Evolutionary conservation across 2,113 vertebrate genomes (phyloP).

Genomic region (Periophthalmus modestus): DNA sequence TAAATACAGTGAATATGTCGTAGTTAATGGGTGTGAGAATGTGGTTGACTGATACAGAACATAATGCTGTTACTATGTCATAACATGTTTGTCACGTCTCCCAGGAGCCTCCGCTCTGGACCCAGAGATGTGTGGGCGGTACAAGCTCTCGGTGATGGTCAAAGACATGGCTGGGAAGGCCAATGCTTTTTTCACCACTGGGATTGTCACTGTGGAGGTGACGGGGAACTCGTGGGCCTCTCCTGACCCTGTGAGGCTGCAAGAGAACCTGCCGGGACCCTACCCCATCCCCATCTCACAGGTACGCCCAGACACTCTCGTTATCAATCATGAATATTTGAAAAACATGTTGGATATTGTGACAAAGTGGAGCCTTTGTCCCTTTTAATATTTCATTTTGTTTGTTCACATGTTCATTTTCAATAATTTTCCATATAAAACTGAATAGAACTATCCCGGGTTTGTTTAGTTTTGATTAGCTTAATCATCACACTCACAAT

Average conservation of each 20-base stretch:
- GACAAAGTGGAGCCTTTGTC: too few relatives aligned
- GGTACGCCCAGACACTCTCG: constrained; percentile 61
- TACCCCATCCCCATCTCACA: constrained; percentile 80
- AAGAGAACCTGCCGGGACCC: constrained; percentile 77
- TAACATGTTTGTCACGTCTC: background rate
- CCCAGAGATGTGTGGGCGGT: constrained; percentile 73
- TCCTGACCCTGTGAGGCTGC: constrained; percentile 75
- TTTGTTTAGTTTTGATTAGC: too few relatives aligned
- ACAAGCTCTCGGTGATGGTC: constrained; percentile 79
- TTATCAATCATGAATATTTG: background rate
- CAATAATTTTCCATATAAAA: too few relatives aligned
- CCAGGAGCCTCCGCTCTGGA: constrained; percentile 76
- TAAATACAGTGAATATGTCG: background rate
- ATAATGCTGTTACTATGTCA: background rate
- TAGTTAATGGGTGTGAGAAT: background rate
- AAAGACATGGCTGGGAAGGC: constrained; percentile 81
- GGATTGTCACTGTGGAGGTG: constrained; percentile 74
- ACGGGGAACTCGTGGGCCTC: constrained; percentile 79
- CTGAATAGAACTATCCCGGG: too few relatives aligned
- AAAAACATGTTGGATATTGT: too few relatives aligned
- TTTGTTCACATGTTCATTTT: too few relatives aligned
- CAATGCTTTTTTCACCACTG: constrained; percentile 77
- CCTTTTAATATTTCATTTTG: too few relatives aligned
- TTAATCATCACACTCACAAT: too few relatives aligned
- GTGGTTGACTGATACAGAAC: background rate